Base-by-base conservation (phyloP, 2,797 vertebrate genomes). In the Notolepis coatsorum region DNA sequence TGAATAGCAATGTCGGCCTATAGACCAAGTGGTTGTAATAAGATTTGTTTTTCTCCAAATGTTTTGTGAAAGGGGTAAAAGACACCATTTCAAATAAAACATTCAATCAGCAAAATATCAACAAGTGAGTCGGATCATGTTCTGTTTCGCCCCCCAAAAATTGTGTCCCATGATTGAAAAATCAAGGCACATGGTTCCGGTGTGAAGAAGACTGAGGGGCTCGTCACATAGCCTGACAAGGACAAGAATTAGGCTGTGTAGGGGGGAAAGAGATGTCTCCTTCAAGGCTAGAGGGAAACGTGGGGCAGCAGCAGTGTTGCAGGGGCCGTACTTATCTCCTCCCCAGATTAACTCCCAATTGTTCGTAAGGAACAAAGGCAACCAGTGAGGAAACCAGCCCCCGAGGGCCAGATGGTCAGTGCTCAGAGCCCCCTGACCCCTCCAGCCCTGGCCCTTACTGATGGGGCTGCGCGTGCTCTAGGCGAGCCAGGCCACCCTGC, bases 321-420 rank as follows among this genome's bases (percentile, higher is more conserved):
- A 74, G 88, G 84, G 87, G 79, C 88, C 79, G 85, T 87, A 90
- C 91, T 96, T 96, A 96, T 96, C 94, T 94, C 89, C 86, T 86
- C 54, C 45, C 75, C 78, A 95, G 92, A 93, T 93, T 95, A 95
- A 94, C 88, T 90, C 92, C 87, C 93, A 92, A 97, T 97, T 97
- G 96, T 97, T 95, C 79, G 79, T 68, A 61, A 74, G 85, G 93
- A 96, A 97, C 96, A 97, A 98, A 96, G 92, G 85, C 84, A 73
- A 87, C 80, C 89, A 93, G 92, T 93, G 91, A 96, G 94, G 94
- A 96, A 95, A 92, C 91, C 91, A 91, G 88, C 87, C 91, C 84
- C 81, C 80, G 56, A 91, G 68, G 92, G 94, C 94, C 96, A 98
- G 96, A 98, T 98, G 96, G 96, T 90, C 95, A 93, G 92, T 83